Percentiles rank a stretch among this genome's conserved stretches.
phyloP scores from a whole-genome alignment of 1,140 invertebrate genomes.

The Leguminivora glycinivorella region DNA sequence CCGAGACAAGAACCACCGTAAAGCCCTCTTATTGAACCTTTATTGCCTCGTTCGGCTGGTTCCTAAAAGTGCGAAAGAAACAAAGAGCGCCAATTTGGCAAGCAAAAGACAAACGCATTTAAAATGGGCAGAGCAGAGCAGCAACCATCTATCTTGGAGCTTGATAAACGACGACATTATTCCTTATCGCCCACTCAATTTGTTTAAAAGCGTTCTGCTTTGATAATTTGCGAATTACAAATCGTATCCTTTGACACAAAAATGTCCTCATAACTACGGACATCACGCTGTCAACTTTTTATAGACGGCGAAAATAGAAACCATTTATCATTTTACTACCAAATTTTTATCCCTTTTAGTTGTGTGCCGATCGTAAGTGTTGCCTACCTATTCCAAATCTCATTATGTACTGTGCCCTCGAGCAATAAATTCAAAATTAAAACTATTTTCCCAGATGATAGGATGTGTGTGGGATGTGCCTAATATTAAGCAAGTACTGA shows the following conservation, averaged over 20 bases:
- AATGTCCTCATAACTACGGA: slow-evolving; percentile 66
- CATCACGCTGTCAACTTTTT: slow-evolving; percentile 53
- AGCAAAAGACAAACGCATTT: slow-evolving; percentile 77
- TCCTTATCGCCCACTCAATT: slow-evolving; percentile 79
- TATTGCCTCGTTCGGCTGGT: slow-evolving; percentile 19
- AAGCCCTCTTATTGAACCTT: slow-evolving; percentile 26
- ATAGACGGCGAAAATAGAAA: slow-evolving; percentile 51
- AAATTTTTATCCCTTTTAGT: too few species aligned
- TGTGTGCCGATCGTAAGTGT: too few species aligned
- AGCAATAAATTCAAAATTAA: too few species aligned
- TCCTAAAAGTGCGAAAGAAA: slow-evolving; percentile 54
- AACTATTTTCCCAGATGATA: too few species aligned
- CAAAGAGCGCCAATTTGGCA: slow-evolving; percentile 72
- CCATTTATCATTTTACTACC: slow-evolving; percentile 44
- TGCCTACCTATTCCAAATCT: too few species aligned
- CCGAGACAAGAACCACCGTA: neutral
- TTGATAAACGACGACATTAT: slow-evolving; percentile 79
- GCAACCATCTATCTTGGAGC: slow-evolving; percentile 73
- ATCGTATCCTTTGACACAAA: slow-evolving; percentile 74
- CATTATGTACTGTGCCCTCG: too few species aligned
- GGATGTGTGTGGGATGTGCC: too few species aligned
- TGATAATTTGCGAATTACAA: slow-evolving; percentile 79
- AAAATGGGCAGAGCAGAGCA: slow-evolving; percentile 76
- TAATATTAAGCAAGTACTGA: too few species aligned
- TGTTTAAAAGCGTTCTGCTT: slow-evolving; percentile 78